These are phyloP conservation scores for Drosophila tristis DNA, from an alignment of 1,140 invertebrate genomes.

Conservation along the genomic window DNA sequence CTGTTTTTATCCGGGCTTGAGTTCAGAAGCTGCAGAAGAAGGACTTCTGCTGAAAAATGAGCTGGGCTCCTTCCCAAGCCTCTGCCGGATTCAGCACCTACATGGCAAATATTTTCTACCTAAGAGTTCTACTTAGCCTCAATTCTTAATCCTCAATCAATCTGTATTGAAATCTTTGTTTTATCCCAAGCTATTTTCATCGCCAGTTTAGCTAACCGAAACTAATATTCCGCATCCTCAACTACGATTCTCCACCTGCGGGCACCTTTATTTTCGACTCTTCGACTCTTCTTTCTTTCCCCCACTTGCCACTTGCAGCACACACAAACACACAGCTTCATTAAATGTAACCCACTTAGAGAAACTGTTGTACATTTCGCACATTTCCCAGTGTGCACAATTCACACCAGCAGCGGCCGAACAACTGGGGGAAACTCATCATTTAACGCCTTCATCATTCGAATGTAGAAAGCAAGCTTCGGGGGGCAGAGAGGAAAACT, in stretches of 20 bases:
- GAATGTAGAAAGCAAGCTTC: constrained; percentile 2
- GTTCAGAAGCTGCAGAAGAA: too few species aligned
- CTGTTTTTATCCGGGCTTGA: constrained; percentile 32
- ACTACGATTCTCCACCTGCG: constrained; percentile 26
- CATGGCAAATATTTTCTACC: background rate
- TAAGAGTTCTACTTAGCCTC: too few species aligned
- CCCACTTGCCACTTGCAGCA: background rate
- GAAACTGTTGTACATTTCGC: constrained; percentile 44
- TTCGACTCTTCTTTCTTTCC: background rate
- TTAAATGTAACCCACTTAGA: constrained; percentile 54
- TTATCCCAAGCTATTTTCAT: background rate
- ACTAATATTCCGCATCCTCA: constrained; percentile 3
- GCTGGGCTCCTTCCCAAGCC: background rate
- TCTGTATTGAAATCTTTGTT: too few species aligned
- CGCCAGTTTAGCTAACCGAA: background rate
- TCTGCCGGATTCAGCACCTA: too few species aligned
- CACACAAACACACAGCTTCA: constrained; percentile 25
- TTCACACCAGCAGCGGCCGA: constrained; percentile 29
- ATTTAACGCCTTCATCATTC: constrained; percentile 52
- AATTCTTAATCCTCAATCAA: background rate
- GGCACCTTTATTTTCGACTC: constrained; percentile 3
- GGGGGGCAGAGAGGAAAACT: constrained; percentile 13
- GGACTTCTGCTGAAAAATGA: background rate
- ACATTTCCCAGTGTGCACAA: constrained; percentile 52
- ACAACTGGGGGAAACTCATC: constrained; percentile 41